Evolutionary conservation across 2,888 invertebrate genomes (phyloP).

Genomic region (Neoscelio sp.): DNA sequence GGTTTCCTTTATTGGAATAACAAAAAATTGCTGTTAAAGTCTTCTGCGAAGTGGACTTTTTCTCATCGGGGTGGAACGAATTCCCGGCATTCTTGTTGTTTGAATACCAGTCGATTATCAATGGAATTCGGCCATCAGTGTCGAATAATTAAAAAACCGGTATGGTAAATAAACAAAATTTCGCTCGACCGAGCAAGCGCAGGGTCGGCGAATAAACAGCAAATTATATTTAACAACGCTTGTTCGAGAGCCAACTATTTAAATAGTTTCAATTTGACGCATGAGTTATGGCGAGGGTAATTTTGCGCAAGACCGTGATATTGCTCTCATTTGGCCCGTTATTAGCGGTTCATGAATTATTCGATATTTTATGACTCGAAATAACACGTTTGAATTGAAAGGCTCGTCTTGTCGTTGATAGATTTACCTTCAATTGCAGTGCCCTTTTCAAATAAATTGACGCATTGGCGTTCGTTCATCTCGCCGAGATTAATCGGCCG

Average conservation of each 20-base stretch:
- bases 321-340: neutral
- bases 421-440: constrained; percentile 5
- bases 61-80: constrained; percentile 46
- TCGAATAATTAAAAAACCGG: constrained; percentile 59
- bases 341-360: neutral
- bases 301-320: neutral
- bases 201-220: too few relatives aligned
- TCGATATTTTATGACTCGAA: constrained; percentile 8
- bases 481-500: constrained; percentile 5
- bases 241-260: neutral
- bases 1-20: constrained; percentile 49
- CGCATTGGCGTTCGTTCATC: constrained; percentile 2
- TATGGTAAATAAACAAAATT: constrained; percentile 46
- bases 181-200: too few relatives aligned
- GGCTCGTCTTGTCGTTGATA: constrained; percentile 3
- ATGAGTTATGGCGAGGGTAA: too few relatives aligned
- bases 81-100: constrained; percentile 54
- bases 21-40: constrained; percentile 31
- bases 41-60: constrained; percentile 39
- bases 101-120: constrained; percentile 57
- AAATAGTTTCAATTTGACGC: too few relatives aligned
- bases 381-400: constrained; percentile 16
- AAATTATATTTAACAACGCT: constrained; percentile 3
- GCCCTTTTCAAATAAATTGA: neutral
- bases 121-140: constrained; percentile 46